A percentile compares a stretch with the other conserved stretches of the same genome.
Conservation (phyloP, 1,140 invertebrate species). For the Ectropis grisescens region DNA sequence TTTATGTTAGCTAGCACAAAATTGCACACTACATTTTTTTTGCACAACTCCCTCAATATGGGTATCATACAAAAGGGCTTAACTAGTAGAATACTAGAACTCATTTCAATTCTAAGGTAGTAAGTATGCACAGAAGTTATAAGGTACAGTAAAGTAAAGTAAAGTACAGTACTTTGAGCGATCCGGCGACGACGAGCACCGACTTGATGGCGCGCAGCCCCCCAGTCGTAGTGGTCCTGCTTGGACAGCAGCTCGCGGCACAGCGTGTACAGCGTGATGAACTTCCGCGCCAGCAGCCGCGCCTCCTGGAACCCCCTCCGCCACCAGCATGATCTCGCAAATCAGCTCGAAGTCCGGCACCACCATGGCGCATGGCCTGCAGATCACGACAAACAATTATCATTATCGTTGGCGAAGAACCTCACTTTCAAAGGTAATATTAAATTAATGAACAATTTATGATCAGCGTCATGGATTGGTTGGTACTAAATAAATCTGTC, state of each 20-base stretch:
- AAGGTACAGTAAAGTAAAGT: too few relatives aligned
- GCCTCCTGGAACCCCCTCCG: constrained; percentile 93
- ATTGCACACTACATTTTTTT: too few relatives aligned
- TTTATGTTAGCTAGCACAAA: too few relatives aligned
- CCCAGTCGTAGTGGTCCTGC: constrained; percentile 97
- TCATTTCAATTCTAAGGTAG: too few relatives aligned
- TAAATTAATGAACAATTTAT: constrained; percentile 19
- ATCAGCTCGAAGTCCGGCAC: constrained; percentile 94
- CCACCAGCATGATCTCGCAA: constrained; percentile 95
- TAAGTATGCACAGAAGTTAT: too few relatives aligned
- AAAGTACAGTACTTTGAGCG: constrained; percentile 71
- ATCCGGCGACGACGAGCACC: constrained; percentile 91
- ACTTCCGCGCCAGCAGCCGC: constrained; percentile 87
- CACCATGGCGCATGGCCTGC: constrained; percentile 93
- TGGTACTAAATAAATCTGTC: too few relatives aligned
- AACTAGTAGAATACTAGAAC: too few relatives aligned
- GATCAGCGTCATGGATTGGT: too few relatives aligned
- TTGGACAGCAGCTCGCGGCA: constrained; percentile 91
- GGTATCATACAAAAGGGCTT: too few relatives aligned
- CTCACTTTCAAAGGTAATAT: not conserved
- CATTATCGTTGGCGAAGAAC: not conserved
- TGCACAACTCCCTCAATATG: too few relatives aligned
- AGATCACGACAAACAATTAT: not conserved
- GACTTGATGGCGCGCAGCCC: constrained; percentile 93
- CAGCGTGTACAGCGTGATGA: constrained; percentile 90